Evolutionary conservation across 37 sponge, comb jelly and placozoan species (phyloP).

Genomic region (Chondrosia reniformis): DNA sequence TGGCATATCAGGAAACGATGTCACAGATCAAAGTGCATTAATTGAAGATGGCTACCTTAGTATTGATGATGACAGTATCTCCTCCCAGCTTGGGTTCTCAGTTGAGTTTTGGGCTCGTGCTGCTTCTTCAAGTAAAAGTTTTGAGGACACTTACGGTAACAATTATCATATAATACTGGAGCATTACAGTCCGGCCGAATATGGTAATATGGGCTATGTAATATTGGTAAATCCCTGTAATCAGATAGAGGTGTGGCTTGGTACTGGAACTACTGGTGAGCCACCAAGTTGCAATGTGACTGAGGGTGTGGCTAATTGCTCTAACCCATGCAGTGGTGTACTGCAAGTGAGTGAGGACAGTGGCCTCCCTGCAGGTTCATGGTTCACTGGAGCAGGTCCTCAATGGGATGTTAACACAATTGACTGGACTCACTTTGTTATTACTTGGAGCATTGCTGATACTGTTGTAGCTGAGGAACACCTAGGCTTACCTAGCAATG

Average conservation of each 20-base stretch:
- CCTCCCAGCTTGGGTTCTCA: conserved; percentile 23
- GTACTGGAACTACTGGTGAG: conserved; percentile 2
- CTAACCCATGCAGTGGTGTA: conserved; percentile 22
- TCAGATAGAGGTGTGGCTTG: conserved; percentile 70
- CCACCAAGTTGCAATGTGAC: conserved; percentile 9
- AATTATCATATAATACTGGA: conserved; percentile 8
- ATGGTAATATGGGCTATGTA: conserved; percentile 37
- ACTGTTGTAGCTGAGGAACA: neutral
- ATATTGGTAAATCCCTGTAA: conserved; percentile 70
- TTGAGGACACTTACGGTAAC: neutral
- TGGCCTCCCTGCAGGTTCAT: conserved; percentile 44
- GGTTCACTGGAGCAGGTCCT: conserved; percentile 28
- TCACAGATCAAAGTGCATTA: conserved; percentile 40
- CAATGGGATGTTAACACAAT: neutral
- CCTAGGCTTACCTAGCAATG: conserved; percentile 15
- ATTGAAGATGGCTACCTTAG: conserved; percentile 34
- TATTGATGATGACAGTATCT: conserved; percentile 25
- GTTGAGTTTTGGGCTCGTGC: conserved; percentile 61
- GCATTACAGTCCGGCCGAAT: neutral
- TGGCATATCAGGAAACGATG: conserved; percentile 57
- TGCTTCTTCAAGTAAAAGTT: neutral
- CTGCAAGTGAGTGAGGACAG: neutral
- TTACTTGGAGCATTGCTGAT: conserved; percentile 27
- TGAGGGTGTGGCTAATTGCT: neutral
- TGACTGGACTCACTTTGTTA: conserved; percentile 41